A percentile compares a stretch with the other conserved stretches of the same genome.
These are phyloP conservation scores for Ichneumoninae sp. DNA, from an alignment of 2,888 invertebrate species.

Conservation along the genomic window DNA sequence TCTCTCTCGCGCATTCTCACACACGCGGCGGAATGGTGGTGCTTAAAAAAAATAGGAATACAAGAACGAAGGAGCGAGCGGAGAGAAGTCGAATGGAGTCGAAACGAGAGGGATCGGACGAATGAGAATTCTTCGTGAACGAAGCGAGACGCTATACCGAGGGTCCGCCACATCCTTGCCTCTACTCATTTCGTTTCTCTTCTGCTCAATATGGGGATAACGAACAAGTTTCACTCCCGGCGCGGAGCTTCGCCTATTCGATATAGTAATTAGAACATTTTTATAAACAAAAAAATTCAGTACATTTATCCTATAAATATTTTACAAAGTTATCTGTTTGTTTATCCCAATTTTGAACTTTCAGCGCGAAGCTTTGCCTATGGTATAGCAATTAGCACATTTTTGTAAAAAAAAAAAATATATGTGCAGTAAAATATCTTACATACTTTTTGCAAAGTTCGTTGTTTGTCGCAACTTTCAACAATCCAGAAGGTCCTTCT, in stretches of 20 bases:
- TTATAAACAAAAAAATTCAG: not conserved
- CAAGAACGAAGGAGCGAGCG: conserved; percentile 56
- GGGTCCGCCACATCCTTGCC: conserved; percentile 38
- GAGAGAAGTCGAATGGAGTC: conserved; percentile 66
- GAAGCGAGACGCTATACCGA: conserved; percentile 75
- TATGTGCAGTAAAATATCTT: too few species aligned
- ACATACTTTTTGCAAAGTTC: not conserved
- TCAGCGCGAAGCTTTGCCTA: not conserved
- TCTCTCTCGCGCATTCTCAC: conserved; percentile 63
- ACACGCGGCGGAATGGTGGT: conserved; percentile 50
- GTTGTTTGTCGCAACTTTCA: not conserved
- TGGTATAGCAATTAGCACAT: conserved; percentile 14
- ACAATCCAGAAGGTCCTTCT: too few species aligned
- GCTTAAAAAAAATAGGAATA: conserved; percentile 52
- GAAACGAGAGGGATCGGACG: conserved; percentile 79
- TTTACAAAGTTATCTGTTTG: not conserved
- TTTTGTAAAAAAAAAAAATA: not conserved
- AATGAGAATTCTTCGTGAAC: conserved; percentile 75
- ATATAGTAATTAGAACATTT: conserved; percentile 18
- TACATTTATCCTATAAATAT: not conserved
- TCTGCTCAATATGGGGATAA: conserved; percentile 11
- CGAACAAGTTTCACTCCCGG: conserved; percentile 31
- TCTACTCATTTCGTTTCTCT: conserved; percentile 16
- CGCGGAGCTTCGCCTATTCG: conserved; percentile 7
- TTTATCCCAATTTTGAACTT: not conserved